Evolutionary conservation across 2,797 vertebrate species (phyloP), one percentile per base, ranked within the genome.

Genomic region (Pygocentrus nattereri): DNA sequence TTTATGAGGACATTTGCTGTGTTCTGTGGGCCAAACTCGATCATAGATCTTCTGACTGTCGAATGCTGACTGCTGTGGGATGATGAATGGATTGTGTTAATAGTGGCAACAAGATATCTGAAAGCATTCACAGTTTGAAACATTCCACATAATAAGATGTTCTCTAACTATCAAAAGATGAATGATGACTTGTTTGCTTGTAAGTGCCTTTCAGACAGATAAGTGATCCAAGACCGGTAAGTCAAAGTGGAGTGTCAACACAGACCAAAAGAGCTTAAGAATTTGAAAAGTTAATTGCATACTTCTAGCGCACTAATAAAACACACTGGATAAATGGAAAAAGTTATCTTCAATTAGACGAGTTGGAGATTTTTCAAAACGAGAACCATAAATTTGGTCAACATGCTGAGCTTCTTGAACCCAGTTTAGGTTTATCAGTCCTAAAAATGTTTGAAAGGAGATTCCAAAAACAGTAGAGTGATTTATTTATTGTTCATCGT

Each of bases 401-500:
- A 72, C 50, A 6, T 58, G 41, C 71, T 73, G 27, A 23, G 71
- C 19, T 47, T 68, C 11, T 41, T 47, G 18, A 34, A n/a, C 7
- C 19, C 21, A n/a, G 21, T 0, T 7, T 44, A n/a, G 1, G 19
- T 13, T 73, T 58, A 54, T 54, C 27, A 12, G 5, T 23, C 47
- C 54, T 52, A 52, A n/a, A 56, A 73, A 34, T 54, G 54, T 72
- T n/a, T 54, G 27, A 52, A 49, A 54, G 49, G 69, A 52, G 25
- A 54, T 10, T 52, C 25, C 23, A 27, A 30, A 71, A 71, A 72
- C 5, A 27, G n/a, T 44, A 49, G 41, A 34, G 8, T n/a, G 25
- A 34, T 41, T 72, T 52, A 71, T 52, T 72, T 54, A 72, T 54
- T 54, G 70, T 21, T 72, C 49, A 21, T 34, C 71, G 73, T 73